These are phyloP conservation scores for Antigone vipio DNA, from an alignment of 2,113 vertebrate genomes.

Conservation along the genomic window DNA sequence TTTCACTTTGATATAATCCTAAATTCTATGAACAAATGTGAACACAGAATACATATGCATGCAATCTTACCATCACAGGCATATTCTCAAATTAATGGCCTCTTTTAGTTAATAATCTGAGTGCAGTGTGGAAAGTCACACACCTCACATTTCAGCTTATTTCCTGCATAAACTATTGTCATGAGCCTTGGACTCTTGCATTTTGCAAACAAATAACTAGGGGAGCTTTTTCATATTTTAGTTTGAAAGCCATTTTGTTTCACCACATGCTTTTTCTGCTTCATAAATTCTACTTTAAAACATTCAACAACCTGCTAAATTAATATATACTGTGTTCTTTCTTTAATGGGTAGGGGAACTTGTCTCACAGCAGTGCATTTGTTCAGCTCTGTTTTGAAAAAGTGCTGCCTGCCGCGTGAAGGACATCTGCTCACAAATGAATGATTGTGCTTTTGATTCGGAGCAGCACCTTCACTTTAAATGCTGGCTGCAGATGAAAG, in stretches of 20 bases:
- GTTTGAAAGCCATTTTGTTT: conserved; percentile 65
- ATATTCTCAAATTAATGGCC: neutral
- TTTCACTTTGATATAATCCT: neutral
- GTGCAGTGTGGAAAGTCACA: neutral
- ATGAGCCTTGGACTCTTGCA: neutral
- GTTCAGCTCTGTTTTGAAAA: conserved; percentile 57
- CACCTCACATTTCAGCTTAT: neutral
- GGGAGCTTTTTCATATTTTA: conserved; percentile 30
- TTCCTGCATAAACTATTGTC: neutral
- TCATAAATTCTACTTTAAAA: conserved; percentile 71
- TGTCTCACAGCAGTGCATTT: conserved; percentile 67
- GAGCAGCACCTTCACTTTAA: conserved; percentile 74
- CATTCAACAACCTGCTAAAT: conserved; percentile 73
- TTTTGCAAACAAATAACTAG: conserved; percentile 15
- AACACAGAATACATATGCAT: neutral
- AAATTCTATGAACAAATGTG: neutral
- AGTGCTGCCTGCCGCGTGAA: conserved; percentile 55
- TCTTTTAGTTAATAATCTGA: conserved; percentile 18
- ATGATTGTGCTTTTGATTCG: conserved; percentile 76
- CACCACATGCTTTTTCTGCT: conserved; percentile 56
- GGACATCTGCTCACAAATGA: conserved; percentile 80
- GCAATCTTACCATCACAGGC: neutral
- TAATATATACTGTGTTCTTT: conserved; percentile 68
- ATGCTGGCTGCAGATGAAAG: conserved; percentile 77
- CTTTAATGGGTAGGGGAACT: conserved; percentile 50